phyloP scores from a whole-genome alignment of 1,140 invertebrate genomes.

The Megalopta genalis region DNA sequence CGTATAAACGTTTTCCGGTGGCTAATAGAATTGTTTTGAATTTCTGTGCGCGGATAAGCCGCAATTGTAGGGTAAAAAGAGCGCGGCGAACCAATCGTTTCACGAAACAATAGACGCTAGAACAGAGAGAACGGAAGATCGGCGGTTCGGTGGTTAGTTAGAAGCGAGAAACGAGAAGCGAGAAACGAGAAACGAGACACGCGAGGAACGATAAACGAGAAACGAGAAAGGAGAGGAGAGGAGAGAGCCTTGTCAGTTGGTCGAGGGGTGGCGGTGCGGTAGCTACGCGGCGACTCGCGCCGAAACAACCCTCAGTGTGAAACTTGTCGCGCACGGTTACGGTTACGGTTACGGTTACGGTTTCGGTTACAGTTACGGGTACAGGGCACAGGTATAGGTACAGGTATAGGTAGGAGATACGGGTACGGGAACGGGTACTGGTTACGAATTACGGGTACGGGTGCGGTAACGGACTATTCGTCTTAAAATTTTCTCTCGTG shows the following conservation, averaged over 20 bases:
- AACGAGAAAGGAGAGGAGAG: too few species aligned
- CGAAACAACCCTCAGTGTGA: slow-evolving; percentile 71
- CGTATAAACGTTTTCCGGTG: too few species aligned
- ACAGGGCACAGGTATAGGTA: too few species aligned
- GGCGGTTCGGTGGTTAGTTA: neutral
- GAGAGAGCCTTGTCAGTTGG: slow-evolving; percentile 19
- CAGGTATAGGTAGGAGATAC: too few species aligned
- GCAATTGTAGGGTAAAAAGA: neutral
- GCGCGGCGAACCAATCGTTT: slow-evolving; percentile 16
- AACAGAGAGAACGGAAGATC: neutral
- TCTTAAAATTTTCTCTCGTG: neutral
- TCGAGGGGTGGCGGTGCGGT: slow-evolving; percentile 67
- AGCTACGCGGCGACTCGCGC: slow-evolving; percentile 32
- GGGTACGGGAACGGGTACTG: too few species aligned
- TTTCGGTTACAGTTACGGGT: neutral
- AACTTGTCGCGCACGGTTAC: slow-evolving; percentile 65
- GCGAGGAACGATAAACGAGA: too few species aligned
- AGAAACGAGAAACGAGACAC: too few species aligned
- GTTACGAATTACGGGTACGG: too few species aligned
- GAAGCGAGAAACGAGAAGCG: too few species aligned
- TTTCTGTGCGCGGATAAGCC: neutral
- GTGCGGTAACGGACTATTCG: too few species aligned
- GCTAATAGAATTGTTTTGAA: too few species aligned
- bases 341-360: neutral
- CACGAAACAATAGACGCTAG: slow-evolving; percentile 24